Base-by-base conservation (phyloP, 2,113 vertebrate species). In the Indicator maculatus region DNA sequence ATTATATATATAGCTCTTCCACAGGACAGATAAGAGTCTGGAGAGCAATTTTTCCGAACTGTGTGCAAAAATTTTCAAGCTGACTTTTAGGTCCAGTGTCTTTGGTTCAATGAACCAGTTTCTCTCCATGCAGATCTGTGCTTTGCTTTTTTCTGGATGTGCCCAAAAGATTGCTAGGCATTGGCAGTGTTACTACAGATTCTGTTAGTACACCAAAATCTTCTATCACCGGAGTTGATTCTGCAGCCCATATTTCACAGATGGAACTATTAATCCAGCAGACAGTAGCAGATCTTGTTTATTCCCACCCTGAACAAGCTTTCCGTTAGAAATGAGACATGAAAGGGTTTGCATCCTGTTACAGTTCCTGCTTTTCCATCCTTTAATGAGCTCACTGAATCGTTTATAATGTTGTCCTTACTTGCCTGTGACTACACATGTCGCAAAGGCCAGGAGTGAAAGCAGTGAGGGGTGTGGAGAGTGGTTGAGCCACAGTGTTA, bases 241-340 rank as follows among this genome's bases (percentile, higher is more conserved):
- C 45, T 76, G 55, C 31, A 80, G 79, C 69, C 26, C 24, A 59
- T 80, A 24, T 80, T 77, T 77, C 64, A 76, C 82, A 93, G 75
- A 77, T 85, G 50, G 79, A 67, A 59, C 61, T 59, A 66, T 60
- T 96, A 95, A 93, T 93, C 55, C 83, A 80, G 63, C 45, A 85
- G 79, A 70, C 75, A 66, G 88, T 52, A 77, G 60, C 52, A 88
- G 60, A 31, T 53, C 83, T 41, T 92, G 30, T 93, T 92, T 91
- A 66, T 85, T 70, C 30, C 59, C 45, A 79, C 55, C 30, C 16
- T 45, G 78, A 69, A 33, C 1, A 1, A 83, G 67, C 11, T 56
- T 79, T 76, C 41, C 18, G 41, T 24, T 70, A 79, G 84, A 87
- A 93, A 75, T 63, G 66, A 95, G 55, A 60, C 66, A 30, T 21